Base-by-base conservation (phyloP, 2,888 invertebrate genomes). In the Agonopterix alstromeriana region DNA sequence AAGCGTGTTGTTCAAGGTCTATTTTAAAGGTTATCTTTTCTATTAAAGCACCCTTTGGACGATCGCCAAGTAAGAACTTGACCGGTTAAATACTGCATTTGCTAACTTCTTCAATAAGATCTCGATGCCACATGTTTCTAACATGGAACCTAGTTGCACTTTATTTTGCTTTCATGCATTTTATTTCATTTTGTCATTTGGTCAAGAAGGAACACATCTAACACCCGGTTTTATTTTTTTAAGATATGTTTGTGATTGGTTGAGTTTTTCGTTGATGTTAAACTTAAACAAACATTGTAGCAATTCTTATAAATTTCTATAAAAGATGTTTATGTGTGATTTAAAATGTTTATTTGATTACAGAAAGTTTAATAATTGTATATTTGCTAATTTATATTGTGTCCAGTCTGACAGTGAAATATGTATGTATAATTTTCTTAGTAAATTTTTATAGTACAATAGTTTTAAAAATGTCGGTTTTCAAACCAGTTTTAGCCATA, bases 41-140 rank as follows among this genome's bases (percentile, higher is more conserved):
- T 61, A 56, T 57, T 62, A 63, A 57, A 64, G 62, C 68, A 46
- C 27, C 75, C 73, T 74, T 78, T 77, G 77, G 76, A 68, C 48
- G 51, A 55, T 53, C 51, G 71, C 76, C 77, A 80, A 74, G 54
- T 60, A 58, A 55, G 55, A 58, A 61, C 56, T 53, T 53, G 47
- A 49, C 49, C 55, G 53, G 55, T 57, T 54, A 55, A 65, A 63
- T 56, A 55, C 52, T 53, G 51, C 53, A 54, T 54, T 38, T 38
- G 38, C 27, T 27, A 43, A 43, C 27, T 27, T 43, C 12, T 12
- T 43, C 17, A 14, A 27, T 9, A 27, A 43, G 38, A 38, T 27
- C 27, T 27, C 38, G n/a, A n/a, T 38, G 9, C n/a, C 38, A 38
- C 27, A 27, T 27, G 38, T 38, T 38, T 38, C 38, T 38, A 38